These are phyloP conservation scores for Euschistus heros DNA, from an alignment of 1,140 invertebrate genomes.

Conservation along the genomic window DNA sequence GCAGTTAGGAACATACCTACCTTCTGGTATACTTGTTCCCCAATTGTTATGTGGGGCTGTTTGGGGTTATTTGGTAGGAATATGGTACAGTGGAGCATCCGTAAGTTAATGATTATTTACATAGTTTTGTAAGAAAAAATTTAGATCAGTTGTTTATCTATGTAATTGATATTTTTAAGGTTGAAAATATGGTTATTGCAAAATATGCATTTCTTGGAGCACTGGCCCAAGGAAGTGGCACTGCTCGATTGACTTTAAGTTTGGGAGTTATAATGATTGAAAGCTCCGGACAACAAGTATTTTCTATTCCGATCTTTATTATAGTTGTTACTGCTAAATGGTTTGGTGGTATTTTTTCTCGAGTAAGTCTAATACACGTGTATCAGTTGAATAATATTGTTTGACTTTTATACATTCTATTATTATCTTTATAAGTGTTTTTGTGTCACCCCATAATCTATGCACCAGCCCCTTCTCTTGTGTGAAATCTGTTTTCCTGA, in stretches of 20 bases:
- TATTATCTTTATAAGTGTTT: neutral
- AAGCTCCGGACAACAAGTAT: neutral
- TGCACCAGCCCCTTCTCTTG: neutral
- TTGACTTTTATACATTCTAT: neutral
- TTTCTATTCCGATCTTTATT: slow-evolving; percentile 11
- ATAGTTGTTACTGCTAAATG: slow-evolving; percentile 10
- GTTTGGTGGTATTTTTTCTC: slow-evolving; percentile 1
- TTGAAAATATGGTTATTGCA: neutral
- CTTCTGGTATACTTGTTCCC: neutral
- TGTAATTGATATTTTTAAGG: neutral
- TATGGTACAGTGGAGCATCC: neutral
- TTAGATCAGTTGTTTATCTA: too few relatives aligned
- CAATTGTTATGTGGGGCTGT: neutral
- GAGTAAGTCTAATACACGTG: slow-evolving; percentile 10
- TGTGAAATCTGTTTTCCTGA: neutral
- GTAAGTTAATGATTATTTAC: neutral
- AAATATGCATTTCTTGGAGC: slow-evolving; percentile 17
- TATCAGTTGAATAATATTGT: neutral
- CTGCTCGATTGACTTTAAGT: slow-evolving; percentile 16
- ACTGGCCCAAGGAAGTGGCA: slow-evolving; percentile 8
- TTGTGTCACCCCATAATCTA: neutral
- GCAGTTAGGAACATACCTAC: neutral
- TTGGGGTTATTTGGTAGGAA: neutral
- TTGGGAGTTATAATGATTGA: slow-evolving; percentile 18
- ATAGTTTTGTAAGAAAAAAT: too few relatives aligned